Conservation (phyloP, 2,888 invertebrate genomes). For the Serrognathus titanus region DNA sequence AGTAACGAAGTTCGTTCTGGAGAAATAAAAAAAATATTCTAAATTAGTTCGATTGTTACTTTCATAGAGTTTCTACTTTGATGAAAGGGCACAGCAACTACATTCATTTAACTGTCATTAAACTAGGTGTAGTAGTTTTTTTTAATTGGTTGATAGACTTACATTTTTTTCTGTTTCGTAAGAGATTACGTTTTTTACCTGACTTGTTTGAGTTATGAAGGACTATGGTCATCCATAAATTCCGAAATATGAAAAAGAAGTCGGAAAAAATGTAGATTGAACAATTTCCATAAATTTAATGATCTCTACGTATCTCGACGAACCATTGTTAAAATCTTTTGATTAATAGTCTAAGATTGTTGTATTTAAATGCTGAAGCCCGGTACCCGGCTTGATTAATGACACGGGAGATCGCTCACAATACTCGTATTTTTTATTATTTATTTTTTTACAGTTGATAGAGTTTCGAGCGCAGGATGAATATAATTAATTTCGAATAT, state of each 20-base stretch:
- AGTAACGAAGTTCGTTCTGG: too few relatives aligned
- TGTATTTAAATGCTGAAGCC: slow-evolving; percentile 24
- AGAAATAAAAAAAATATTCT: too few relatives aligned
- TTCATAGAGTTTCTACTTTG: too few relatives aligned
- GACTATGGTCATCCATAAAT: too few relatives aligned
- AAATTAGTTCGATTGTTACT: too few relatives aligned
- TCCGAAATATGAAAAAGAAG: background rate
- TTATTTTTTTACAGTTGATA: slow-evolving; percentile 24
- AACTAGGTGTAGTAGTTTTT: too few relatives aligned
- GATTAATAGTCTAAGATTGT: slow-evolving; percentile 24
- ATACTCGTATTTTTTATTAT: slow-evolving; percentile 18
- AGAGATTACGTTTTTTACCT: too few relatives aligned
- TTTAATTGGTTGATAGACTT: too few relatives aligned
- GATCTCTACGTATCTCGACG: slow-evolving; percentile 14
- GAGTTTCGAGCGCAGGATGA: slow-evolving; percentile 21
- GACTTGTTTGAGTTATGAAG: too few relatives aligned
- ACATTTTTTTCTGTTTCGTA: too few relatives aligned
- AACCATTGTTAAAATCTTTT: slow-evolving; percentile 24
- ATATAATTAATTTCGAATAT: slow-evolving; percentile 27
- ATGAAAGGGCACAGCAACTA: too few relatives aligned
- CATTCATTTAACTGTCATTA: too few relatives aligned
- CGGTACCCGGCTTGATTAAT: slow-evolving; percentile 23
- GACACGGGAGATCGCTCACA: slow-evolving; percentile 22
- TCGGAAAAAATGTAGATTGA: slow-evolving; percentile 15
- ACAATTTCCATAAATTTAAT: slow-evolving; percentile 28